phyloP scores from a whole-genome alignment of 2,888 invertebrate species.

The Empis stercorea region DNA sequence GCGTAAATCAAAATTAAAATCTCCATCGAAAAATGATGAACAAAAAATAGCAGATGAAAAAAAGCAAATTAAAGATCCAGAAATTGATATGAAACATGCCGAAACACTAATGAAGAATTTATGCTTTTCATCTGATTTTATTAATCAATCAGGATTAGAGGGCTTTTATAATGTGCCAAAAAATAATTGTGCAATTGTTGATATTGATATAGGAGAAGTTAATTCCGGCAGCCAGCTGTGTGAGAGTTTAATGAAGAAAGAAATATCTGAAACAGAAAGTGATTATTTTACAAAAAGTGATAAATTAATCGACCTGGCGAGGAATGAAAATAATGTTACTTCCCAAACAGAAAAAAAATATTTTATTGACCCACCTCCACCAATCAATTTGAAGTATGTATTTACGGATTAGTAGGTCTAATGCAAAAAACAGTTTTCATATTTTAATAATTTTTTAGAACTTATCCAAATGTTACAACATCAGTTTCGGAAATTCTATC shows the following conservation, averaged over 20 bases:
- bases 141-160: constrained; percentile 17
- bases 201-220: constrained; percentile 10
- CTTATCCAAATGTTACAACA: constrained; percentile 3
- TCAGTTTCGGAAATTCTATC: not conserved
- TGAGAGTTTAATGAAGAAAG: constrained; percentile 10
- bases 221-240: constrained; percentile 11
- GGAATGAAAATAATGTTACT: constrained; percentile 12
- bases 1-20: constrained; percentile 24
- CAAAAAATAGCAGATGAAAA: constrained; percentile 5
- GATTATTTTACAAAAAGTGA: constrained; percentile 35
- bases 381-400: constrained; percentile 14
- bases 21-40: constrained; percentile 17
- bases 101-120: constrained; percentile 27
- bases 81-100: constrained; percentile 21
- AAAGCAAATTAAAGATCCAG: constrained; percentile 11
- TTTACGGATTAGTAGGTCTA: no score
- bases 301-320: constrained; percentile 25
- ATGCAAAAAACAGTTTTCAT: no score
- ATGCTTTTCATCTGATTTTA: constrained; percentile 32
- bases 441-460: constrained; percentile 9
- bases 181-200: constrained; percentile 24
- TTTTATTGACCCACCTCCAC: constrained; percentile 18
- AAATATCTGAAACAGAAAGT: constrained; percentile 28
- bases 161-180: constrained; percentile 31
- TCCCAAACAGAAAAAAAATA: constrained; percentile 13